phyloP scores from a whole-genome alignment of 2,888 invertebrate genomes.

The Microdon myrmicae region DNA sequence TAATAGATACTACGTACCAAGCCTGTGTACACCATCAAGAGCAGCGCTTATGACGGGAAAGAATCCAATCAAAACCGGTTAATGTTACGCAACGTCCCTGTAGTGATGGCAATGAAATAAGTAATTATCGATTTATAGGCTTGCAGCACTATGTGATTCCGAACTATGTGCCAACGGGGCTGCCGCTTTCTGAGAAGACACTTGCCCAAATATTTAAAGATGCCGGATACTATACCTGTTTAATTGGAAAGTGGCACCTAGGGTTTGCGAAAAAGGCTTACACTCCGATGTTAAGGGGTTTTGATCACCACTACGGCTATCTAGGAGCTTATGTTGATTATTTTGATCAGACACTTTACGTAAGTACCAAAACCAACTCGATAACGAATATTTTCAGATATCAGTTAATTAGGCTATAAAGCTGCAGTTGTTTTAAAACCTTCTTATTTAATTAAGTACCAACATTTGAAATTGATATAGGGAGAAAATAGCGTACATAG shows the following conservation, averaged over 20 bases:
- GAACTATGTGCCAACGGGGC: conserved; percentile 77
- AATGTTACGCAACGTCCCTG: conserved; percentile 6
- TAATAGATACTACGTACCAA: conserved; percentile 82
- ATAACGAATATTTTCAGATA: neutral
- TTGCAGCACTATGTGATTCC: conserved; percentile 78
- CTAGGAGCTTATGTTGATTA: conserved; percentile 86
- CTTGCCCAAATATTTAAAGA: conserved; percentile 76
- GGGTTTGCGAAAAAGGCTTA: conserved; percentile 75
- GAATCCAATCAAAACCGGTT: conserved; percentile 84
- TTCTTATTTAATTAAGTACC: neutral
- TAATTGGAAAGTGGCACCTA: conserved; percentile 92
- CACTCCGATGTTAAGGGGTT: conserved; percentile 80
- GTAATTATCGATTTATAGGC: conserved; percentile 65
- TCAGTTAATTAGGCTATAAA: neutral
- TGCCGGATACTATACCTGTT: conserved; percentile 81
- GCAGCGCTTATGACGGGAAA: conserved; percentile 85
- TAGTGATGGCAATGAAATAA: neutral
- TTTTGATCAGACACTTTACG: conserved; percentile 73
- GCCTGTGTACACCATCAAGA: conserved; percentile 87
- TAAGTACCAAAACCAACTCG: conserved; percentile 54
- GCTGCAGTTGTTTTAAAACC: neutral
- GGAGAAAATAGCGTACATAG: too few relatives aligned
- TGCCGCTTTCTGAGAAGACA: conserved; percentile 76
- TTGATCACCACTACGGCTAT: conserved; percentile 85
- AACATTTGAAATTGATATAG: too few relatives aligned